Percentiles rank a stretch among this genome's conserved stretches.
These are phyloP conservation scores for Philypnodon macrostomus DNA, from an alignment of 2,797 vertebrate genomes.

Conservation along the genomic window DNA sequence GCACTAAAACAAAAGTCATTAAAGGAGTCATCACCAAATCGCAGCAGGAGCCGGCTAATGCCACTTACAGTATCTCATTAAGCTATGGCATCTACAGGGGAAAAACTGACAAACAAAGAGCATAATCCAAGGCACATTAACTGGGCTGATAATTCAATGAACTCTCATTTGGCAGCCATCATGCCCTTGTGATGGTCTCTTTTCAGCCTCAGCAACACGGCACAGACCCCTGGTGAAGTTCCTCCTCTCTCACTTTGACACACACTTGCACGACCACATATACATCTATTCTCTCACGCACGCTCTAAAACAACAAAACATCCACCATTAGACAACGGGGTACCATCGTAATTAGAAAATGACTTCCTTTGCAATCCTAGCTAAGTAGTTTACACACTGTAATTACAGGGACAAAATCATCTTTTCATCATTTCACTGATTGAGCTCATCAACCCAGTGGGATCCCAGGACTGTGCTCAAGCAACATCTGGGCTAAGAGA, in stretches of 20 bases:
- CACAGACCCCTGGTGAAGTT: slow-evolving; percentile 60
- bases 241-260: slow-evolving; percentile 21
- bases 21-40: slow-evolving; percentile 78
- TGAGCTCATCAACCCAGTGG: slow-evolving; percentile 99
- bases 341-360: slow-evolving; percentile 99
- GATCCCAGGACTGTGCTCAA: slow-evolving; percentile 99
- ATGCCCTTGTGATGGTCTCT: slow-evolving; percentile 98
- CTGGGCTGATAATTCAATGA: slow-evolving; percentile 95
- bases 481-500: slow-evolving; percentile 99
- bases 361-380: slow-evolving; percentile 99
- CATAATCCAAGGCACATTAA: slow-evolving; percentile 78
- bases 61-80: slow-evolving; percentile 80
- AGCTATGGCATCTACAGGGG: slow-evolving; percentile 73
- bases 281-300: slow-evolving; percentile 24
- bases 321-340: slow-evolving; percentile 99
- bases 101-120: slow-evolving; percentile 73
- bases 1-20: slow-evolving; percentile 78
- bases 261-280: slow-evolving; percentile 9
- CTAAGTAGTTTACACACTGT: slow-evolving; percentile 99
- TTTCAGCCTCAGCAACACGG: slow-evolving; percentile 51
- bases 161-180: slow-evolving; percentile 96
- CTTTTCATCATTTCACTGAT: slow-evolving; percentile 99
- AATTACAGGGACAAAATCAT: slow-evolving; percentile 99
- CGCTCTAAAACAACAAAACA: slow-evolving; percentile 95
- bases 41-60: slow-evolving; percentile 75